Evolutionary conservation across 92 coral and sea anemone genomes (phyloP), one percentile per base, ranked within the genome.

Genomic region (Zoanthus solanderi): DNA sequence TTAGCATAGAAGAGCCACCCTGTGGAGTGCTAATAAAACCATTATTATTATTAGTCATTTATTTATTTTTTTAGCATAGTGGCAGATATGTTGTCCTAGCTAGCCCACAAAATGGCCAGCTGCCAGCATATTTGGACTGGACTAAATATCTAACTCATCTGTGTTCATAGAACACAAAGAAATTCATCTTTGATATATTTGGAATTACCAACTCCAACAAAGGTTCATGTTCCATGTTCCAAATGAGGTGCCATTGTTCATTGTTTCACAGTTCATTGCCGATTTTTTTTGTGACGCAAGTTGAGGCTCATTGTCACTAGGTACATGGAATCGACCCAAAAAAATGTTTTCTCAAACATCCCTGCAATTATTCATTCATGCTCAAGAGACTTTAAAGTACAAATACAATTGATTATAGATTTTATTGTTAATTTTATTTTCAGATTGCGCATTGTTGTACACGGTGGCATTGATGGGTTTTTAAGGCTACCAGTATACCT

Each of bases 391-490:
- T 53, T 53, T n/a, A 53, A 53, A 53, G 58, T 53, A 53, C 58
- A 53, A 53, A 13, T 53, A 0, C 1, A 5, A 53, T 57, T 0
- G 9, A 57, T 12, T 57, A 17, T 9, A 57, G 16, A 12, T 57
- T 10, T 31, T n/a, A 4, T 18, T 65, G 31, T 65, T n/a, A 61
- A 61, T 15, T 14, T 14, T 61, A 61, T 61, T 53, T 53, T 53
- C 58, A 57, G 63, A 57, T 57, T 14, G 18, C 14, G 63, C 16
- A 73, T 42, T 44, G 78, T 73, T 73, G 78, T 73, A 48, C 79
- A 75, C 16, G 79, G 61, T 46, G 79, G 79, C 17, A 53, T 79
- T 65, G 52, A 79, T 79, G 71, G 72, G 15, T 79, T 0, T 10
- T 79, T 31, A 0, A 3, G 72, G 11, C 71, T 58, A 5, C 84